Evolutionary conservation across 2,797 vertebrate genomes (phyloP), one percentile per base, ranked within the genome.

Genomic region (Lutjanus argentimaculatus): DNA sequence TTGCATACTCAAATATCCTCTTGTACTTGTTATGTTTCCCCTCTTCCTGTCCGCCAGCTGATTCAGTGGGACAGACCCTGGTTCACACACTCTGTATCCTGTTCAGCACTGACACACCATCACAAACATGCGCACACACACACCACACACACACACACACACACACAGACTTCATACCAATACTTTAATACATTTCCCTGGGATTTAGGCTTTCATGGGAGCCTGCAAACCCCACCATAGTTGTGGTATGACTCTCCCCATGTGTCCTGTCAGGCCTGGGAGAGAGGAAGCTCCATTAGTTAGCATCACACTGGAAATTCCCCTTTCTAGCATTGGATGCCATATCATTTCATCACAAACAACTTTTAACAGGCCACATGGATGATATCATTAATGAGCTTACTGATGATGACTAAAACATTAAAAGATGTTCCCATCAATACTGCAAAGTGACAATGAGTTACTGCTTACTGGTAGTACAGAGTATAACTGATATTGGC

Each of bases 181-280:
- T 42, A 70, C 73, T 89, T 90, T 79, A 82, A 84, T 86, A 84
- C 87, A 90, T 89, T 87, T 96, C 91, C 92, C 70, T 91, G 81
- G 91, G 91, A 95, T 80, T 85, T 83, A 77, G 91, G 91, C 91
- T 94, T 96, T 93, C 94, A 91, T 93, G 94, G 95, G 95, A 96
- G 92, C 93, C 90, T 95, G 94, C 90, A 96, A 95, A 92, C 88
- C 92, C 88, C 76, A 64, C 87, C 90, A 93, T 95, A 91, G 88
- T 95, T 94, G 91, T 89, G 95, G 85, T 88, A 84, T 92, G 92
- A 95, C 84, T 92, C 92, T 72, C 93, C 90, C 93, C 89, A 92
- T 93, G 88, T 91, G 91, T 91, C 86, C 77, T 81, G 82, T 92
- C 77, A 88, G 86, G 89, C 93, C 88, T 91, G 89, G 81, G 91